A percentile compares a stretch with the other conserved stretches of the same genome.
Conservation (phyloP, 2,113 vertebrate genomes). For the Syrrhaptes paradoxus region DNA sequence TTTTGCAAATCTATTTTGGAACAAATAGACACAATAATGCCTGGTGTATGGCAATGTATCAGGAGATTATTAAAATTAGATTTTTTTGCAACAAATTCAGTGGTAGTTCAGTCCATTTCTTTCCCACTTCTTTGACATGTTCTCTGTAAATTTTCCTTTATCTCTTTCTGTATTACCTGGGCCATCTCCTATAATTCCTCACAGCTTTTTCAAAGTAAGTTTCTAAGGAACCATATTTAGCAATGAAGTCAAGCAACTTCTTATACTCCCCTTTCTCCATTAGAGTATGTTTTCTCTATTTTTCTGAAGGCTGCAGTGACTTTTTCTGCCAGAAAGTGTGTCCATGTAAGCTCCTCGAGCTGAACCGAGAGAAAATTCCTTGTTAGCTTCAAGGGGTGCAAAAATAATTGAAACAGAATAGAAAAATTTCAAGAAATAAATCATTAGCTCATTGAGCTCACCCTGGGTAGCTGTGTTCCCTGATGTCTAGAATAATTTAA, state of each 20-base stretch:
- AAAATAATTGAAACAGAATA: background rate
- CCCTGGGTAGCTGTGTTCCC: background rate
- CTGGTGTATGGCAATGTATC: background rate
- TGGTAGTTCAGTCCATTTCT: background rate
- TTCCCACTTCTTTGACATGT: background rate
- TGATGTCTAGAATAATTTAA: background rate
- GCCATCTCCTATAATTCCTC: background rate
- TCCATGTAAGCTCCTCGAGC: background rate
- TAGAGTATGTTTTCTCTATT: background rate
- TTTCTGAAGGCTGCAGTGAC: background rate
- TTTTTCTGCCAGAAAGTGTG: background rate
- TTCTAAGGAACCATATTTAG: background rate
- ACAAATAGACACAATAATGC: background rate
- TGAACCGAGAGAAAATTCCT: background rate
- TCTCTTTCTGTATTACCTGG: background rate
- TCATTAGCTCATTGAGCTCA: background rate
- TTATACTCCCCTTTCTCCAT: background rate
- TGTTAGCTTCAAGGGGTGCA: background rate
- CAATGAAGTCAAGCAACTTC: background rate
- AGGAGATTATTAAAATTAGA: background rate
- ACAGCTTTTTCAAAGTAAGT: background rate
- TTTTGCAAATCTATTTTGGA: background rate
- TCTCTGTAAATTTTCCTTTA: background rate
- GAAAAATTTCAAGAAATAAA: background rate
- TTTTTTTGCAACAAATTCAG: background rate